These are phyloP conservation scores for Pelosia muscerda DNA, from an alignment of 2,888 invertebrate species.

Conservation along the genomic window DNA sequence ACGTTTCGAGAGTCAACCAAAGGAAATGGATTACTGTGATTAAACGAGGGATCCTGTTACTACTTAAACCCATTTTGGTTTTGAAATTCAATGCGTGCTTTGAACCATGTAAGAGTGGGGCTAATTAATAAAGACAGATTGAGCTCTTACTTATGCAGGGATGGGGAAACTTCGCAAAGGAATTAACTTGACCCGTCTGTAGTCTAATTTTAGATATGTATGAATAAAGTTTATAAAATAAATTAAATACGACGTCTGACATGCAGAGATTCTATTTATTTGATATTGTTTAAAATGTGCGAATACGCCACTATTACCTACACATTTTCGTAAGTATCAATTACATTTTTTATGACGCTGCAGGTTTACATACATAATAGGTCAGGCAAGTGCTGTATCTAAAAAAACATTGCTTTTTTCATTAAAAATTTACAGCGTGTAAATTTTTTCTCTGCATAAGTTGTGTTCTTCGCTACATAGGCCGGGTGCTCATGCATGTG, in stretches of 20 bases:
- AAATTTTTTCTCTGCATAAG: too few species aligned
- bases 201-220: not conserved
- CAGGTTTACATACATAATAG: not conserved
- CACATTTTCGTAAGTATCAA: too few species aligned
- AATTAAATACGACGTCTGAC: not conserved
- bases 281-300: too few species aligned
- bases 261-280: too few species aligned
- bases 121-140: constrained; percentile 16
- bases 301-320: too few species aligned
- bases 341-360: not conserved
- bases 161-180: constrained; percentile 20
- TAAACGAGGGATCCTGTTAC: constrained; percentile 40
- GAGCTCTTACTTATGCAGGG: constrained; percentile 13
- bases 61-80: constrained; percentile 30
- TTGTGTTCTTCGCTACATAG: too few species aligned
- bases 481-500: too few species aligned
- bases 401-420: too few species aligned
- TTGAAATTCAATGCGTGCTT: constrained; percentile 24
- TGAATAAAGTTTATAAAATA: not conserved
- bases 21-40: constrained; percentile 47
- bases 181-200: constrained; percentile 15
- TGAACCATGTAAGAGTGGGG: constrained; percentile 14
- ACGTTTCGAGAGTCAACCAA: constrained; percentile 42
- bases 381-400: not conserved
- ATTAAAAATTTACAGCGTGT: too few species aligned